phyloP scores from a whole-genome alignment of 53 echinoderm and acorn worm genomes.

The Antedon mediterranea region DNA sequence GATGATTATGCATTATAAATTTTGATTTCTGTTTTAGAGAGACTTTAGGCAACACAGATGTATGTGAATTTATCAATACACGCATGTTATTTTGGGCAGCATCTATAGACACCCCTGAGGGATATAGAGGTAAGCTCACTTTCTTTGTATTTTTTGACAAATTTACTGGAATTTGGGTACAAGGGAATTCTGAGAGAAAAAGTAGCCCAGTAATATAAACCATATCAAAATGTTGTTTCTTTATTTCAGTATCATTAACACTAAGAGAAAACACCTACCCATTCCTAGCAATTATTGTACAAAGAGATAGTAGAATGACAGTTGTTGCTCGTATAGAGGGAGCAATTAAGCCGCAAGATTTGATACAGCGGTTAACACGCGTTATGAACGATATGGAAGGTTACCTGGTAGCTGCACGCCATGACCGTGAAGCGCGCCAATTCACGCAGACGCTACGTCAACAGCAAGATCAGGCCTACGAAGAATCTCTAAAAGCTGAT shows the following conservation, averaged over 20 bases:
- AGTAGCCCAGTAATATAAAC: too few species aligned
- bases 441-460: constrained; percentile 59
- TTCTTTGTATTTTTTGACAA: too few species aligned
- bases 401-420: constrained; percentile 51
- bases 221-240: background rate
- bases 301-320: constrained; percentile 74
- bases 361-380: constrained; percentile 47
- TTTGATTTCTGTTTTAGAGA: constrained; percentile 29
- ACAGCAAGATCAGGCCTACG: constrained; percentile 71
- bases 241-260: constrained; percentile 56
- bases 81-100: constrained; percentile 88
- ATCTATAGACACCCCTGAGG: constrained; percentile 71
- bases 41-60: constrained; percentile 64
- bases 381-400: constrained; percentile 66
- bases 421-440: constrained; percentile 50
- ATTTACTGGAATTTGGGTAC: too few species aligned
- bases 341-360: constrained; percentile 43
- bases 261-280: constrained; percentile 73
- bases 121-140: constrained; percentile 95
- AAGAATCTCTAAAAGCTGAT: constrained; percentile 74
- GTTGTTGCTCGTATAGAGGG: constrained; percentile 92
- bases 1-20: too few species aligned
- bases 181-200: too few species aligned
- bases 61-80: constrained; percentile 65
- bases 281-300: constrained; percentile 79